phyloP scores from a whole-genome alignment of 2,888 invertebrate genomes.

The Philereme vetulata region DNA sequence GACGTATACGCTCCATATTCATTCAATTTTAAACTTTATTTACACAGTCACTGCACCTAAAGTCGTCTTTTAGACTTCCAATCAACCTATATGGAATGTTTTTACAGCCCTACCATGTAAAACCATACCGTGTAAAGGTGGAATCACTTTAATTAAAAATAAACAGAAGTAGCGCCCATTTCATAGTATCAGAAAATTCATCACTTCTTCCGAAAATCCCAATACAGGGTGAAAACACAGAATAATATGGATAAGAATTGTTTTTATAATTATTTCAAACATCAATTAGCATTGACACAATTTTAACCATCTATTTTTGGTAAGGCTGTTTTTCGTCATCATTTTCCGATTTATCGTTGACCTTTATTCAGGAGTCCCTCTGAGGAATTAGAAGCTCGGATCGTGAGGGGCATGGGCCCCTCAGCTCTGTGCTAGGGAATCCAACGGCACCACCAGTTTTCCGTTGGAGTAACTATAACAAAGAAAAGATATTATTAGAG shows the following conservation, averaged over 20 bases:
- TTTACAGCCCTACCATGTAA: slow-evolving; percentile 30
- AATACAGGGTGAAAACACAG: background rate
- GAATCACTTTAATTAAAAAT: background rate
- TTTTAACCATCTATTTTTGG: slow-evolving; percentile 20
- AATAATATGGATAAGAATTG: background rate
- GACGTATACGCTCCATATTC: slow-evolving; percentile 74
- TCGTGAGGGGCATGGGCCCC: slow-evolving; percentile 68
- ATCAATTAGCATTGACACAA: background rate
- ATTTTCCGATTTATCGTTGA: slow-evolving; percentile 49
- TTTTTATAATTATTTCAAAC: background rate
- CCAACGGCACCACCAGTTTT: slow-evolving; percentile 84
- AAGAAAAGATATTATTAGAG: slow-evolving; percentile 45
- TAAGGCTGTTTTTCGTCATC: slow-evolving; percentile 30
- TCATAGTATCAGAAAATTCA: background rate
- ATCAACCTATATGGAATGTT: slow-evolving; percentile 54
- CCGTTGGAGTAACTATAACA: slow-evolving; percentile 83
- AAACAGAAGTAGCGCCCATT: background rate
- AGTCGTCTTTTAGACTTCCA: slow-evolving; percentile 68
- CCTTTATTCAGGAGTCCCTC: slow-evolving; percentile 67
- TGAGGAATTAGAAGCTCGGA: slow-evolving; percentile 71
- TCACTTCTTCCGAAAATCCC: slow-evolving; percentile 4
- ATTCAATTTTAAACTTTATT: slow-evolving; percentile 34
- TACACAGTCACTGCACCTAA: slow-evolving; percentile 42
- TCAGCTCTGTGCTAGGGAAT: slow-evolving; percentile 83
- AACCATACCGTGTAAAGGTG: background rate